Evolutionary conservation across 2,888 invertebrate genomes (phyloP).

Genomic region (Gisinianus flammeolus): DNA sequence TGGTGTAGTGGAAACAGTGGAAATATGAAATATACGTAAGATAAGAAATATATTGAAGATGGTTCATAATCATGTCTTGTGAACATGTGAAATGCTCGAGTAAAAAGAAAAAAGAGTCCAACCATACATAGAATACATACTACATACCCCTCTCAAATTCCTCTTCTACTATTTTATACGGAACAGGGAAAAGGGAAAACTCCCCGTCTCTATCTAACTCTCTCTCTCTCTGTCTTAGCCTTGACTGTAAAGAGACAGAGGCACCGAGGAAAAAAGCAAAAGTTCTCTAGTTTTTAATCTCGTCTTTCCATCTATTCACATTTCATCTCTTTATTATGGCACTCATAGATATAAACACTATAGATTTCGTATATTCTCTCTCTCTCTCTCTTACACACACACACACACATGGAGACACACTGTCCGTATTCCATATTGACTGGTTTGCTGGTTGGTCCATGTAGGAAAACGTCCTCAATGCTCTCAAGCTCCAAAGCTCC

Average conservation of each 20-base stretch:
- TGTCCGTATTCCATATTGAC: too few relatives aligned
- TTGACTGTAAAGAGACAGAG: background rate
- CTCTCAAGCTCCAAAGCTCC: too few relatives aligned
- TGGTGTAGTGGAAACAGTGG: background rate
- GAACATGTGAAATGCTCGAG: background rate
- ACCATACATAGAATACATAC: background rate
- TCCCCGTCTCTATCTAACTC: background rate
- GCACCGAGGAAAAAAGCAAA: background rate
- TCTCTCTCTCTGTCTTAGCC: background rate
- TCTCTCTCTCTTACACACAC: background rate
- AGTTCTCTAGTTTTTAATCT: conserved; percentile 28
- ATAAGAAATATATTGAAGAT: background rate
- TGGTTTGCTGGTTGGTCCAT: too few relatives aligned
- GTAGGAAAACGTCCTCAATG: too few relatives aligned
- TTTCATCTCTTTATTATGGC: conserved; percentile 29
- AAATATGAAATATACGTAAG: conserved; percentile 2
- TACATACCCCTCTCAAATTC: too few relatives aligned
- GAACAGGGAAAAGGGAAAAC: background rate
- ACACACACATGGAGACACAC: too few relatives aligned
- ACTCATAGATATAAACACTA: too few relatives aligned
- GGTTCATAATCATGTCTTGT: conserved; percentile 29
- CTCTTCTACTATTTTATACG: too few relatives aligned
- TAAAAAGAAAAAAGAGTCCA: background rate
- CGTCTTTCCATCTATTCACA: conserved; percentile 34
- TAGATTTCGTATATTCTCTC: too few relatives aligned